phyloP scores from a whole-genome alignment of 2,888 invertebrate genomes.

The Calameuta filiformis region DNA sequence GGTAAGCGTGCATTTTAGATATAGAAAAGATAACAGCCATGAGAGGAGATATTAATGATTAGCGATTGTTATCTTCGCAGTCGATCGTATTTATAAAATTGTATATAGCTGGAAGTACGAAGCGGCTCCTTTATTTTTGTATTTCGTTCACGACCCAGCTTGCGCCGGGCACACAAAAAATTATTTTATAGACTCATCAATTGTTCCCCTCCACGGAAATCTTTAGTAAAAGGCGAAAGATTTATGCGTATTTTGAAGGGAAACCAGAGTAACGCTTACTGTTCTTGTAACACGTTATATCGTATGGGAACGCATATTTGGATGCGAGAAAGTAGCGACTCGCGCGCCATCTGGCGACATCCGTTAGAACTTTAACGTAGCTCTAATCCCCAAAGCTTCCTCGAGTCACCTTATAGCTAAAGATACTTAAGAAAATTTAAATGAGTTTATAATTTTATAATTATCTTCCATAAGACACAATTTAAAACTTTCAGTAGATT shows the following conservation, averaged over 20 bases:
- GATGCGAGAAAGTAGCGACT: conserved; percentile 11
- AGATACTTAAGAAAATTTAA: too few relatives aligned
- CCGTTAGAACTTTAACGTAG: not conserved
- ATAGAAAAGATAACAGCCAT: not conserved
- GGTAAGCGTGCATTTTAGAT: conserved; percentile 60
- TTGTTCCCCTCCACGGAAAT: conserved; percentile 64
- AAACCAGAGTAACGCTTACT: conserved; percentile 51
- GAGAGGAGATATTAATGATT: conserved; percentile 1
- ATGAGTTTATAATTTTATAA: too few relatives aligned
- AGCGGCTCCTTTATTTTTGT: conserved; percentile 16
- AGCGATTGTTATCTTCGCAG: too few relatives aligned
- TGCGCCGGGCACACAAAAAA: conserved; percentile 54
- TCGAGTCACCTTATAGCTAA: not conserved
- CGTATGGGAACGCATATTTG: not conserved
- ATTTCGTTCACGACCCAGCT: conserved; percentile 41
- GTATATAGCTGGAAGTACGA: too few relatives aligned
- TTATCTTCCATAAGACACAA: too few relatives aligned
- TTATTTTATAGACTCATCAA: conserved; percentile 54
- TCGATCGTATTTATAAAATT: too few relatives aligned
- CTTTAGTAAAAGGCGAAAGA: conserved; percentile 69
- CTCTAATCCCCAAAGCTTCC: not conserved
- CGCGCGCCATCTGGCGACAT: conserved; percentile 12
- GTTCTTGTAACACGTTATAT: not conserved
- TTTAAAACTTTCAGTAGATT: too few relatives aligned
- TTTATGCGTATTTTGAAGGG: conserved; percentile 66